Conservation (phyloP, 2,797 vertebrate species). For the Cetoscarus ocellatus region DNA sequence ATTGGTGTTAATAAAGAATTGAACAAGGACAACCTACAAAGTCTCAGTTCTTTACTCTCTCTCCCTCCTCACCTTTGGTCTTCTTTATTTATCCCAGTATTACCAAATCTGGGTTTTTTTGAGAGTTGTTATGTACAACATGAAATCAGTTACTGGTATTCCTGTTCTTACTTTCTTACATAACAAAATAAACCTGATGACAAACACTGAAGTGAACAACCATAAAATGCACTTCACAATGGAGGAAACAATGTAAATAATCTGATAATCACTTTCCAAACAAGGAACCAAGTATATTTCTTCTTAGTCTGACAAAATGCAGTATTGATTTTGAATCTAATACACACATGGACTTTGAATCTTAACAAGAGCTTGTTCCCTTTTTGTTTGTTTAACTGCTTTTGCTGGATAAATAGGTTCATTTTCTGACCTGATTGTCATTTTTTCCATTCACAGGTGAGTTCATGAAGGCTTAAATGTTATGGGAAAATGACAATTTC, state of each 20-base stretch:
- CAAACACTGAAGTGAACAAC: not conserved
- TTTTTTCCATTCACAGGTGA: conserved; percentile 41
- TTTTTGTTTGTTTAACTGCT: not conserved
- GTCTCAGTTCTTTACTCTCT: not conserved
- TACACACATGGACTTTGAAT: conserved; percentile 47
- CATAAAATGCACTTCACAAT: not conserved
- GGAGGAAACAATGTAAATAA: no score
- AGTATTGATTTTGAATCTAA: not conserved
- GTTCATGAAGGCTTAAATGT: not conserved
- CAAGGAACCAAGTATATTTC: not conserved
- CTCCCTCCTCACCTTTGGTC: not conserved
- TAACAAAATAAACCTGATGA: not conserved
- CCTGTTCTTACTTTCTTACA: not conserved
- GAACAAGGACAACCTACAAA: no score
- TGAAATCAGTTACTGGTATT: not conserved
- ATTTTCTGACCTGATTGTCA: not conserved
- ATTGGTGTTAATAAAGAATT: no score
- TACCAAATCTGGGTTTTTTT: not conserved
- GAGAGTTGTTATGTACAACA: not conserved
- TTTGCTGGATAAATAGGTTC: conserved; percentile 1
- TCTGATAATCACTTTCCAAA: not conserved
- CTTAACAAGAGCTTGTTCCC: conserved; percentile 40
- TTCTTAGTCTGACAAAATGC: not conserved
- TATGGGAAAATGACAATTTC: no score
- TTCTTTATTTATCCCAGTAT: not conserved